phyloP scores from a whole-genome alignment of 2,797 vertebrate genomes.

The Helarctos malayanus region DNA sequence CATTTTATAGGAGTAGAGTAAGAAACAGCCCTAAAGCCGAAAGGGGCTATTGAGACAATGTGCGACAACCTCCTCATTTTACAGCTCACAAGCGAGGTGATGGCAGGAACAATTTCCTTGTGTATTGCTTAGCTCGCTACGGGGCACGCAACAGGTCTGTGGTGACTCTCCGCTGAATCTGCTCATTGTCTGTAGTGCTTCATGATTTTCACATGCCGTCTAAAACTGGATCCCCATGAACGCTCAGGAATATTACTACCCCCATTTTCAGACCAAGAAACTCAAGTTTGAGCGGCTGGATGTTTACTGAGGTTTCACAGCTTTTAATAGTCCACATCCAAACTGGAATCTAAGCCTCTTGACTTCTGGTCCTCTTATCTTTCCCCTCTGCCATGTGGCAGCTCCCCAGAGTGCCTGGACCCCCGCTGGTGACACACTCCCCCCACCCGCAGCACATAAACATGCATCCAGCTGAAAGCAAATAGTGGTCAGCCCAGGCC shows the following conservation, averaged over 20 bases:
- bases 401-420: background rate
- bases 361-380: background rate
- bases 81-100: background rate
- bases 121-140: background rate
- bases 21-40: background rate
- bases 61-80: background rate
- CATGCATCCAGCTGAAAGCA: background rate
- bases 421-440: background rate
- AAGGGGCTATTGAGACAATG: background rate
- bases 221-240: background rate
- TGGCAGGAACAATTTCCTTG: background rate
- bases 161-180: background rate
- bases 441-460: background rate
- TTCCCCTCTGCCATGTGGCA: background rate
- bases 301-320: background rate
- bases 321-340: background rate
- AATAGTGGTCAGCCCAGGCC: background rate
- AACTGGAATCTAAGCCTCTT: background rate
- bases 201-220: background rate
- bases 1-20: background rate
- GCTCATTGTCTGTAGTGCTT: background rate
- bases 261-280: slow-evolving; percentile 15
- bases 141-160: background rate
- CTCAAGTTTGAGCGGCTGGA: background rate
- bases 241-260: background rate